Evolutionary conservation across 2,888 invertebrate species (phyloP).

Genomic region (Glaucopsyche alexis): DNA sequence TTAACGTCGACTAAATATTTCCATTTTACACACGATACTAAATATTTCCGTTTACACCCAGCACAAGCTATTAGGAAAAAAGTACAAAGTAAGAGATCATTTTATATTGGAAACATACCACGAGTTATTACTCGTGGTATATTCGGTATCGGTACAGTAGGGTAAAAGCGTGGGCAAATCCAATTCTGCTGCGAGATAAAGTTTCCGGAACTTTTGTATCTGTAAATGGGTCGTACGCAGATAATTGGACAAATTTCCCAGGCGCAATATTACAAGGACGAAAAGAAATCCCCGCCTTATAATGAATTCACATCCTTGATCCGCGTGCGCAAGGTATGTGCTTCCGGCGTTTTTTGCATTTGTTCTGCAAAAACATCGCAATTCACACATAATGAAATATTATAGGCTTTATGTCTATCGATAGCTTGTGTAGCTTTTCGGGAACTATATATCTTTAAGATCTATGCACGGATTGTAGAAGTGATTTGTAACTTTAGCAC

Average conservation of each 20-base stretch:
- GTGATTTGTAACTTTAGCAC: background rate
- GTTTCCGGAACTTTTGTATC: slow-evolving; percentile 8
- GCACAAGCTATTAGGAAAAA: background rate
- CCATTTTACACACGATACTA: too few relatives aligned
- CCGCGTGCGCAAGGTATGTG: background rate
- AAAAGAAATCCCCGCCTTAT: slow-evolving; percentile 3
- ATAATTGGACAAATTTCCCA: slow-evolving; percentile 26
- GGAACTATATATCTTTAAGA: background rate
- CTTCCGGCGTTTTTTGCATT: background rate
- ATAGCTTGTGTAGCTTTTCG: too few relatives aligned
- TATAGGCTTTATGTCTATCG: background rate
- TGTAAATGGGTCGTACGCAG: slow-evolving; percentile 7
- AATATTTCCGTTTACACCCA: background rate
- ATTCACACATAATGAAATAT: background rate
- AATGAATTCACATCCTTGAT: slow-evolving; percentile 16
- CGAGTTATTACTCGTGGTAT: too few relatives aligned
- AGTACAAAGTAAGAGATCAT: background rate
- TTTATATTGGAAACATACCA: background rate
- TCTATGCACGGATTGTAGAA: background rate
- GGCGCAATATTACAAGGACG: slow-evolving; percentile 2
- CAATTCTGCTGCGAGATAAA: slow-evolving; percentile 5
- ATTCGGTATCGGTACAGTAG: too few relatives aligned
- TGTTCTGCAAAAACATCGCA: background rate
- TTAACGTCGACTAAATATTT: too few relatives aligned
- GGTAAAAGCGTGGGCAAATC: slow-evolving; percentile 3